Base-by-base conservation (phyloP, 2,888 invertebrate genomes). In the Pseudanteris insignis region DNA sequence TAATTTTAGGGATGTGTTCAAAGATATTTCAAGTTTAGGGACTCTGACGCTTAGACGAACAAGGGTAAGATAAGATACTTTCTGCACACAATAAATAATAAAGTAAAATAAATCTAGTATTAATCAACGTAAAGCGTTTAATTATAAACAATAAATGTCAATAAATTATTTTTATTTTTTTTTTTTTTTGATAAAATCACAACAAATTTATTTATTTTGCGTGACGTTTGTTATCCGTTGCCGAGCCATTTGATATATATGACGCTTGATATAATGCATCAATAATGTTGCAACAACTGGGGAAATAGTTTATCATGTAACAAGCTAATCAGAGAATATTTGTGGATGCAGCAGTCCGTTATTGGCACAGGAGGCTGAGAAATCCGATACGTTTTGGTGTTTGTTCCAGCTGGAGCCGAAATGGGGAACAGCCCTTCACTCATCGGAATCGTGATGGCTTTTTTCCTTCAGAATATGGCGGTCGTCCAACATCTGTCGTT, bases 271-370 rank as follows among this genome's bases (percentile, higher is more conserved):
- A 50, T 44, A 58, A 50, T 43, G 58, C 43, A 38, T 36, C 44
- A 40, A n/a, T n/a, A n/a, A n/a, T n/a, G n/a, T n/a, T n/a, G n/a
- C n/a, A n/a, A n/a, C n/a, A n/a, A n/a, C 34, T 41, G 40, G 34
- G 38, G 58, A 62, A 58, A 47, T 65, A n/a, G n/a, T n/a, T n/a
- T n/a, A n/a, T n/a, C n/a, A n/a, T n/a, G n/a, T n/a, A n/a, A n/a
- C n/a, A n/a, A 67, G 70, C 75, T 77, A 78, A 78, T 78, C 77
- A 75, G 74, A 68, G 72, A 73, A 76, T 76, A 76, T 75, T 78
- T 71, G 70, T 69, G 72, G 69, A 74, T 69, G 74, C 72, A 70
- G 74, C 75, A 72, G 73, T 70, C 67, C 57, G 73, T 69, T 70
- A 72, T 67, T 64, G 63, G 68, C 61, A 67, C 63, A 65, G 65